Percentiles rank a stretch among this genome's conserved stretches.
Evolutionary conservation across 2,888 invertebrate species (phyloP).

Genomic region (Perithous albicinctus): DNA sequence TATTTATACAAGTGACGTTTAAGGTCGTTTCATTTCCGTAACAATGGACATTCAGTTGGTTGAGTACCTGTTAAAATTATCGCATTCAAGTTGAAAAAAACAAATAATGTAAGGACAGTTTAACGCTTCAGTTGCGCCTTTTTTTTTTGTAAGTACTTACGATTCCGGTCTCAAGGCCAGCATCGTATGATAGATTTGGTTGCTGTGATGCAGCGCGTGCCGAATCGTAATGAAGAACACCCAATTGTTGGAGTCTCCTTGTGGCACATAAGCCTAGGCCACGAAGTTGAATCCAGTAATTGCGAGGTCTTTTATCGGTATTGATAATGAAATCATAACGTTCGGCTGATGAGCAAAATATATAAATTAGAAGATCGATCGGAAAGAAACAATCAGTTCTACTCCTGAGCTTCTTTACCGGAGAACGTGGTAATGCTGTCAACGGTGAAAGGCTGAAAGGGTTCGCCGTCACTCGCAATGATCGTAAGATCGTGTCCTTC

Average conservation of each 20-base stretch:
- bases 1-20: constrained; percentile 92
- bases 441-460: constrained; percentile 85
- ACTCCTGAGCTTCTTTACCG: constrained; percentile 89
- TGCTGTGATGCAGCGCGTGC: constrained; percentile 66
- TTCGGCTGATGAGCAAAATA: constrained; percentile 85
- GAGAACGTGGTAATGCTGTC: constrained; percentile 85
- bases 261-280: constrained; percentile 86
- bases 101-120: constrained; percentile 65
- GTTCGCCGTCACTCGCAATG: constrained; percentile 86
- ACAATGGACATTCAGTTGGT: constrained; percentile 92
- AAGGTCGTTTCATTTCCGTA: constrained; percentile 86
- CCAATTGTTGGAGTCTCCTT: constrained; percentile 83
- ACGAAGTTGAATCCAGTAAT: constrained; percentile 86
- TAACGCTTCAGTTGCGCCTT: constrained; percentile 82
- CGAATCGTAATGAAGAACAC: constrained; percentile 84
- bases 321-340: constrained; percentile 87
- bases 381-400: constrained; percentile 84
- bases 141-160: constrained; percentile 85
- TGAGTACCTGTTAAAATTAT: constrained; percentile 88
- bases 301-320: constrained; percentile 83
- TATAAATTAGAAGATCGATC: not conserved
- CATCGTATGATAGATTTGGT: constrained; percentile 86
- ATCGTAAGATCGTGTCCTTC: constrained; percentile 86
- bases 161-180: constrained; percentile 79
- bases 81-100: not conserved